phyloP scores from a whole-genome alignment of 2,797 vertebrate species.

The Chromobotia macracanthus region DNA sequence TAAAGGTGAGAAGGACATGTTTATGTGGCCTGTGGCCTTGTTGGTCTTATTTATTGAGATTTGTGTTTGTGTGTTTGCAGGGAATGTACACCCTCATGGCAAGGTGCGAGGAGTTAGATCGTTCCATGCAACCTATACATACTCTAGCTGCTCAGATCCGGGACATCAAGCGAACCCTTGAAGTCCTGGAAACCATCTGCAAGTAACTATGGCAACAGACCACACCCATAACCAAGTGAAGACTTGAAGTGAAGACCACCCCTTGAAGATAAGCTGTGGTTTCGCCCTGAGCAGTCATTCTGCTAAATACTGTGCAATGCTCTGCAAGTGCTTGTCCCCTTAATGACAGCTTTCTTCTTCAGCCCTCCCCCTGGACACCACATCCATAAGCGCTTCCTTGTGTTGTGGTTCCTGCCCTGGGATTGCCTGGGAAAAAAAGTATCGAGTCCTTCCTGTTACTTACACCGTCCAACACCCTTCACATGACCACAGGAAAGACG shows the following conservation, averaged over 20 bases:
- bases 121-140: constrained; percentile 94
- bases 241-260: too few relatives aligned
- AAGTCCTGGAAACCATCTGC: constrained; percentile 91
- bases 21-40: background rate
- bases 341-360: constrained; percentile 39
- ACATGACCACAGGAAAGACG: constrained; percentile 19
- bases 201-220: constrained; percentile 77
- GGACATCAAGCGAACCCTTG: constrained; percentile 93
- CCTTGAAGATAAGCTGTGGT: constrained; percentile 18
- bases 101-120: constrained; percentile 95
- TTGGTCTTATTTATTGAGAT: background rate
- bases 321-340: constrained; percentile 54
- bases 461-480: constrained; percentile 52
- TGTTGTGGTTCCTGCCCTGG: constrained; percentile 29
- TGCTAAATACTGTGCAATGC: constrained; percentile 60
- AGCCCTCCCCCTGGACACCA: constrained; percentile 13
- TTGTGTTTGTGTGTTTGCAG: constrained; percentile 58
- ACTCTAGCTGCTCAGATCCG: constrained; percentile 89
- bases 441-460: constrained; percentile 35
- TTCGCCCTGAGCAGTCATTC: constrained; percentile 47
- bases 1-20: constrained; percentile 79
- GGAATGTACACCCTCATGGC: constrained; percentile 98
- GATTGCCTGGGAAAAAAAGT: constrained; percentile 8
- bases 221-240: constrained; percentile 3
- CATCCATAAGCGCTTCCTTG: constrained; percentile 28